Evolutionary conservation across 2,888 invertebrate genomes (phyloP), one percentile per base, ranked within the genome.

Genomic region (Margaritifera margaritifera): DNA sequence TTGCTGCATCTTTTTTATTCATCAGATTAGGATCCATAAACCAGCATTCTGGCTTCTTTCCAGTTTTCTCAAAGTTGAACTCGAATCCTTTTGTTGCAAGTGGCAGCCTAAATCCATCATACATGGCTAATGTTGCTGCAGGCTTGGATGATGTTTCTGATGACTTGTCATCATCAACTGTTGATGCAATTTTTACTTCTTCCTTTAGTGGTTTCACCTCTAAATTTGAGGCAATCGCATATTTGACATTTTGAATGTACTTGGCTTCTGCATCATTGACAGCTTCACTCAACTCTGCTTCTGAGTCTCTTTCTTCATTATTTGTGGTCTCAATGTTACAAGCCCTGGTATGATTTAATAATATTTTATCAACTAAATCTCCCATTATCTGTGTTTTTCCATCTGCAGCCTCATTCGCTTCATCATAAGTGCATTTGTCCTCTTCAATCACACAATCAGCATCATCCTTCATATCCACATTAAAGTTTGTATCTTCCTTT

Each of bases 41-140:
- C 84, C 84, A 83, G 25, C 78, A 74, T 51, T 77, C 75, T 6
- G 83, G 81, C 60, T 84, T 84, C 62, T 81, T 83, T 8, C 84
- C 84, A 66, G 59, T 80, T 68, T 84, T 84, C 15, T 79, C 77
- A 69, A 80, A 81, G 66, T 84, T 84, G 56, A 83, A 82, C 42
- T 73, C 53, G 66, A 84, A 83, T 18, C 83, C 83, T 68, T 77
- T 81, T 25, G 81, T 81, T 20, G 81, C 83, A 27, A 84, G 65
- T 15, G 83, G 81, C 24, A 84, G 62, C n/a, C 80, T 72, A 51
- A 84, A 74, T 8, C 76, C 77, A 61, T 78, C 78, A 68, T 77
- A 79, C 11, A 74, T 64, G 19, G 74, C 79, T n/a, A 78, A 62
- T 51, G 77, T 75, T 24, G 70, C 73, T 57, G 68, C 51, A 52